Evolutionary conservation across 2,113 vertebrate species (phyloP), one percentile per base, ranked within the genome.

Genomic region (Amazona vittata): DNA sequence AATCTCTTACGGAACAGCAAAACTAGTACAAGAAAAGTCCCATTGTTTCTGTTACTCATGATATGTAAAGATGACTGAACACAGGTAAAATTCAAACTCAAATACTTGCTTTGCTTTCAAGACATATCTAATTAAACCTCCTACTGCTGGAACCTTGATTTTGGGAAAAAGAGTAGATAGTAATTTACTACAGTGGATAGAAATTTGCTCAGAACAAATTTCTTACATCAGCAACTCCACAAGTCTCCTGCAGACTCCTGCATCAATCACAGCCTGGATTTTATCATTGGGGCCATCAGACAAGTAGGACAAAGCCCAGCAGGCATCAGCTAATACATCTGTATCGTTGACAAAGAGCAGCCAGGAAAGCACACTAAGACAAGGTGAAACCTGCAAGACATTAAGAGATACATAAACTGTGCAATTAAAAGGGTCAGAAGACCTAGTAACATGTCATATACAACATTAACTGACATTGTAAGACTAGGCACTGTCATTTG

Each of bases 241-340:
- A 91, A 99, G 98, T 97, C 99, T 98, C 95, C 99, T 98, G 97
- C 99, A 99, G 63, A 99, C 99, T 96, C 99, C 99, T 11, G 99
- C 99, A 97, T 99, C 99, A 82, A 99, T 99, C 87, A 99, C 99
- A 63, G 99, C 99, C 97, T 99, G 99, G 97, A 99, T 99, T 98
- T 99, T 99, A 97, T 99, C 99, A 92, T 99, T 99, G 81, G 99
- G 99, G 53, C 99, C 99, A 90, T 99, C 99, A 52, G 99, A 99
- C 78, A 99, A 97, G 97, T 99, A 99, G 12, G 99, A 99, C 33
- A 99, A 98, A 4, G 99, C 99, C 99, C 99, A 99, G 97, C 99
- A 99, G 76, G 99, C 99, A 93, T 99, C 99, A 74, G 99, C 99
- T 90, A 99, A 97, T 47, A 99, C 99, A 97, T 99, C 99, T 46